These are phyloP conservation scores for Sebastes alutus DNA, from an alignment of 2,797 vertebrate species.

Conservation along the genomic window DNA sequence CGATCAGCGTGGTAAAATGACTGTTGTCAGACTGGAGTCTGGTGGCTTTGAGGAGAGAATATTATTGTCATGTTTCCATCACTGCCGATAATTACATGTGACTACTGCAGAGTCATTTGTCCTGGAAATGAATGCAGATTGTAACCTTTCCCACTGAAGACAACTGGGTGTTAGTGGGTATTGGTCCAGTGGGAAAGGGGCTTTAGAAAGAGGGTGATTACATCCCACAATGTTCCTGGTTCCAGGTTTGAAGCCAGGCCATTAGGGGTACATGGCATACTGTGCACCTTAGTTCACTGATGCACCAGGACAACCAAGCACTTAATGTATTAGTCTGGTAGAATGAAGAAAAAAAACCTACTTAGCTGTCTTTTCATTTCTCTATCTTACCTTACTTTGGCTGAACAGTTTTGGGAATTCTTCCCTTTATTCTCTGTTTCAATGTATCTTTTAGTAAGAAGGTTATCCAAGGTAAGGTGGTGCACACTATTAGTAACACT, in stretches of 20 bases:
- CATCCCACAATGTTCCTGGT: background rate
- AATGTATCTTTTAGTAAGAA: background rate
- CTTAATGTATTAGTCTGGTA: background rate
- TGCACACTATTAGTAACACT: background rate
- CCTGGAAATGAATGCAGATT: no score
- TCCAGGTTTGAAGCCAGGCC: background rate
- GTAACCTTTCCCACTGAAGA: no score
- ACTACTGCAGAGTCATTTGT: no score
- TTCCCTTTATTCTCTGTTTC: background rate
- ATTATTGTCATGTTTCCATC: no score
- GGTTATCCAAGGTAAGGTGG: background rate
- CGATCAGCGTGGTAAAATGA: no score
- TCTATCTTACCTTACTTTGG: background rate
- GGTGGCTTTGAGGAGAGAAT: no score
- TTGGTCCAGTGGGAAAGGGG: no score
- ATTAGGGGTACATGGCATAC: background rate
- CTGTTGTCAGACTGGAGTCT: accelerated
- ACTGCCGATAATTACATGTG: no score
- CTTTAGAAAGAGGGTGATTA: no score
- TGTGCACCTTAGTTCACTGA: background rate
- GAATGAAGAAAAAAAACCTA: background rate
- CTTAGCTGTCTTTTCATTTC: background rate
- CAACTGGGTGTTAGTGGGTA: no score
- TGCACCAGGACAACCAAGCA: background rate
- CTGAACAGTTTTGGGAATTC: background rate